These are phyloP conservation scores for Epinephelus malabaricus DNA, from an alignment of 2,797 vertebrate genomes.

Conservation along the genomic window DNA sequence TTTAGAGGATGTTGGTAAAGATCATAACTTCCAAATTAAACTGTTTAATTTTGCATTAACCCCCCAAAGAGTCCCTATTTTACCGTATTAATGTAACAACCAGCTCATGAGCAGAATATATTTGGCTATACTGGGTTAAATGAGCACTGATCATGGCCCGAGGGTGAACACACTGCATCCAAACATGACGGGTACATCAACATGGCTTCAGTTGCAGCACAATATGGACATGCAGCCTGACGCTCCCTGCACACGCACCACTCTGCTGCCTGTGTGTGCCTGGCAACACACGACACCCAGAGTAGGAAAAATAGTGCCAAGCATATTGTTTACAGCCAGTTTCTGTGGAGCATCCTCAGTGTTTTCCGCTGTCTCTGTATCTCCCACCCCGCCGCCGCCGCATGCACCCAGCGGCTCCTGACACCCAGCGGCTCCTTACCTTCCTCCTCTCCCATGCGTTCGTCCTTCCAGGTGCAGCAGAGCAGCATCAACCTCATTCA, in stretches of 20 bases:
- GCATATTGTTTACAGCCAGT: not conserved
- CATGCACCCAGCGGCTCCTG: not conserved
- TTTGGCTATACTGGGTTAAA: not conserved
- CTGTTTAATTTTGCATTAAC: too few species aligned
- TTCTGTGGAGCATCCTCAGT: slow-evolving; percentile 15
- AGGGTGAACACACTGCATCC: slow-evolving; percentile 28
- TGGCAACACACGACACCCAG: not conserved
- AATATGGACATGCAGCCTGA: slow-evolving; percentile 25
- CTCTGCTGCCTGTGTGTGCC: not conserved
- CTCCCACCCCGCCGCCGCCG: slow-evolving; percentile 43
- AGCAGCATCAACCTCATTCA: slow-evolving; percentile 99
- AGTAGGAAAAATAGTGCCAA: accelerated
- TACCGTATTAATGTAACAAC: not conserved
- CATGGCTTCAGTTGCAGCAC: slow-evolving; percentile 67
- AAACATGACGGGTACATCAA: slow-evolving; percentile 45
- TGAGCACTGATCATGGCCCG: slow-evolving; percentile 2
- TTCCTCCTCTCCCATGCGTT: slow-evolving; percentile 98
- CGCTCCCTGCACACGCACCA: slow-evolving; percentile 25
- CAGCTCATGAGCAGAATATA: not conserved
- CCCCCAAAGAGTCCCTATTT: not conserved
- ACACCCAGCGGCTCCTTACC: slow-evolving; percentile 79
- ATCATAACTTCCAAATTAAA: not conserved
- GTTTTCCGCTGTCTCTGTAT: slow-evolving; percentile 25
- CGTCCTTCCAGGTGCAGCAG: slow-evolving; percentile 98
- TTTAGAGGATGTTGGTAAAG: not conserved